phyloP scores from a whole-genome alignment of 2,113 vertebrate species.

The Taurulus bubalis region DNA sequence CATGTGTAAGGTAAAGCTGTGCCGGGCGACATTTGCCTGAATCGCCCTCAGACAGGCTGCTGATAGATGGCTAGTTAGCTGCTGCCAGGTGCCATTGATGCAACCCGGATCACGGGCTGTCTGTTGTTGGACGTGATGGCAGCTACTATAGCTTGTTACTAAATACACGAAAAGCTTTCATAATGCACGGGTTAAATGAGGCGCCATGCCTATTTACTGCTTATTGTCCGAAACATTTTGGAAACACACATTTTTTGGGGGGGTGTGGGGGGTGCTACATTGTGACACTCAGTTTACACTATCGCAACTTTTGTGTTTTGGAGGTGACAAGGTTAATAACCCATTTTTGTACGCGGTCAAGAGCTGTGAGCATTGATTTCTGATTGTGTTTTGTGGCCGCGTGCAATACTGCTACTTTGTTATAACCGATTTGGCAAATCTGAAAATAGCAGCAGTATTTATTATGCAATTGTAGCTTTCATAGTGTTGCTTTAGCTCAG shows the following conservation, averaged over 20 bases:
- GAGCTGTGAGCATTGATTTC: constrained; percentile 35
- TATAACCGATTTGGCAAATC: constrained; percentile 3
- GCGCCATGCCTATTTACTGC: background rate
- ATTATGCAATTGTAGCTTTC: constrained; percentile 10
- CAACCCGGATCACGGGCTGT: constrained; percentile 52
- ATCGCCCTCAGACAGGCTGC: constrained; percentile 59
- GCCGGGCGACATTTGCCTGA: constrained; percentile 49
- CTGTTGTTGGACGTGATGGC: constrained; percentile 54
- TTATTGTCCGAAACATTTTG: background rate
- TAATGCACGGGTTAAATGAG: constrained; percentile 13
- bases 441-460: constrained; percentile 5
- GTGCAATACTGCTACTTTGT: background rate
- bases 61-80: constrained; percentile 77
- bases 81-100: constrained; percentile 66
- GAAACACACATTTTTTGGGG: constrained; percentile 3
- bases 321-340: constrained; percentile 51
- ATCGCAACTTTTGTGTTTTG: constrained; percentile 68
- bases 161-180: constrained; percentile 53
- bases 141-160: constrained; percentile 42
- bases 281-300: constrained; percentile 30
- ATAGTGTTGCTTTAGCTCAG: background rate
- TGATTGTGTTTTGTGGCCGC: constrained; percentile 1
- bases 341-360: background rate
- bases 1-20: constrained; percentile 25
- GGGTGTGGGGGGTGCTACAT: constrained; percentile 17